These are phyloP conservation scores for Bradypus variegatus DNA, from an alignment of 2,797 vertebrate species.

Conservation along the genomic window DNA sequence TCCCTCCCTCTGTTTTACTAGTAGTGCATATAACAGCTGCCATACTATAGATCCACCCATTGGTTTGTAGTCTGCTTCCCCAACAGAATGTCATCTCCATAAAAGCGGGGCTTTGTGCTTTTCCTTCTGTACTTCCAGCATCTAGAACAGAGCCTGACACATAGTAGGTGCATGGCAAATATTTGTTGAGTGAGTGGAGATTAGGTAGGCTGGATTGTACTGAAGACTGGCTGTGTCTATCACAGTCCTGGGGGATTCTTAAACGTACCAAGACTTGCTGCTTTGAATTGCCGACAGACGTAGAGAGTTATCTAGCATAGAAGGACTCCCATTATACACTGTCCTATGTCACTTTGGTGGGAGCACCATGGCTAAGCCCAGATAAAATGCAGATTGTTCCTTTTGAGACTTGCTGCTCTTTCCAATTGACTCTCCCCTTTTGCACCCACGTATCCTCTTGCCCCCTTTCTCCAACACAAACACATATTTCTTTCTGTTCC, in stretches of 20 bases:
- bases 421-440: not conserved
- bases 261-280: not conserved
- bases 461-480: not conserved
- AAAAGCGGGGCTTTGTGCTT: not conserved
- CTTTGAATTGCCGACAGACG: not conserved
- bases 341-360: not conserved
- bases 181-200: not conserved
- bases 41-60: accelerated
- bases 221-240: not conserved
- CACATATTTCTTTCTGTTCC: not conserved
- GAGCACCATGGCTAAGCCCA: not conserved
- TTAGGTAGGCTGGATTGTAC: not conserved
- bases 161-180: not conserved
- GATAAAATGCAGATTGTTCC: not conserved
- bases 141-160: not conserved
- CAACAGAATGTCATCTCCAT: not conserved
- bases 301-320: not conserved
- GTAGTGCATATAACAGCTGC: not conserved
- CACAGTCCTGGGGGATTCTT: not conserved
- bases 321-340: not conserved
- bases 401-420: not conserved
- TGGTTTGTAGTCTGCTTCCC: not conserved
- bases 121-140: not conserved
- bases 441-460: not conserved
- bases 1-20: not conserved